phyloP scores from a whole-genome alignment of 2,888 invertebrate species.

The Idaea straminata region DNA sequence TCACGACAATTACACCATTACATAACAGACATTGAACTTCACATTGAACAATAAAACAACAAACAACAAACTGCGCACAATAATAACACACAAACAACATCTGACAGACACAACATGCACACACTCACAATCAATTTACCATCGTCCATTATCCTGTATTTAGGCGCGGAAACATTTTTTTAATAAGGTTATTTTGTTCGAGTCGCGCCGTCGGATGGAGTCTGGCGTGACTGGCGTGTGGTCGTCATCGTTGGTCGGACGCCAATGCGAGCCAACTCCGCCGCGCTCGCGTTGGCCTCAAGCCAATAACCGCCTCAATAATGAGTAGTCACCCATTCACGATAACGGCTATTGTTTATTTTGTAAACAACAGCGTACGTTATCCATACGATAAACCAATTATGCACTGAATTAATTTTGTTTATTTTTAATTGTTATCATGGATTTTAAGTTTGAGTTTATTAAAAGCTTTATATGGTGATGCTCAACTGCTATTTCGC shows the following conservation, averaged over 20 bases:
- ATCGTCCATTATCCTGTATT: slow-evolving; percentile 67
- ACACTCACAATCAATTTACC: slow-evolving; percentile 45
- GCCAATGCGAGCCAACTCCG: slow-evolving; percentile 50
- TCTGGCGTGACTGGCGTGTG: slow-evolving; percentile 43
- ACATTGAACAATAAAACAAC: slow-evolving; percentile 27
- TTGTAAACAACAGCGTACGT: slow-evolving; percentile 67
- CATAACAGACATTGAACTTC: slow-evolving; percentile 64
- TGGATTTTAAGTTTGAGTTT: neutral
- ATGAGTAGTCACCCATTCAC: slow-evolving; percentile 28
- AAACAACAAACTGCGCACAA: slow-evolving; percentile 47
- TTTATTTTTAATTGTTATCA: slow-evolving; percentile 20
- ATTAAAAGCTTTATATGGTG: too few relatives aligned
- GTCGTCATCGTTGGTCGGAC: slow-evolving; percentile 54
- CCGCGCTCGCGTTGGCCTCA: slow-evolving; percentile 37
- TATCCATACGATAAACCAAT: slow-evolving; percentile 34
- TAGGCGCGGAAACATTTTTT: slow-evolving; percentile 62
- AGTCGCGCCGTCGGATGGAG: slow-evolving; percentile 40
- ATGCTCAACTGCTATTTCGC: too few relatives aligned
- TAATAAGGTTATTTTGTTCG: slow-evolving; percentile 32
- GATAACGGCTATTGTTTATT: slow-evolving; percentile 47
- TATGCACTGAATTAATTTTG: slow-evolving; percentile 18
- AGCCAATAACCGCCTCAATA: slow-evolving; percentile 39
- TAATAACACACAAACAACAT: slow-evolving; percentile 22
- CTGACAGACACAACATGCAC: slow-evolving; percentile 42
- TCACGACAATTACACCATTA: slow-evolving; percentile 44